Percentiles rank a stretch among this genome's conserved stretches.
These are phyloP conservation scores for Pelecanus crispus DNA, from an alignment of 2,113 vertebrate species.

Conservation along the genomic window DNA sequence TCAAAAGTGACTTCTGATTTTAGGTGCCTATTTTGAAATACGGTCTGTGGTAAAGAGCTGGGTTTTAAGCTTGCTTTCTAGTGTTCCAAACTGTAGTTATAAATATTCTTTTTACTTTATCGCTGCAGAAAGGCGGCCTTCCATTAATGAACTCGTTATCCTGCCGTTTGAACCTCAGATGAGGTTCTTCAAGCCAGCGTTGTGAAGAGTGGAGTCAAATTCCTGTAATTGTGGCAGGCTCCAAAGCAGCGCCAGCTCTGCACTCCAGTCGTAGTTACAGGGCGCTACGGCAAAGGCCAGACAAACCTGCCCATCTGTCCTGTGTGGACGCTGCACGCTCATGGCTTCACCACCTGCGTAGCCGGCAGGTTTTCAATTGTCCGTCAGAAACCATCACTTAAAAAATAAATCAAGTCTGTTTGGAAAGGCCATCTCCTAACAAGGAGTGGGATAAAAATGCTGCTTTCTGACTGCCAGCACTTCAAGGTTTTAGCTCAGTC, in stretches of 20 bases:
- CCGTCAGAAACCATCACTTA: background rate
- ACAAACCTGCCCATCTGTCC: background rate
- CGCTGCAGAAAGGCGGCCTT: background rate
- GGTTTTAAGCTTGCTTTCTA: background rate
- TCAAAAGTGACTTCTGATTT: background rate
- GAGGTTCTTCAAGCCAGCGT: background rate
- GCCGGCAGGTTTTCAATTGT: background rate
- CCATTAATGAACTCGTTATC: accelerated
- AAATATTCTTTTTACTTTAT: background rate
- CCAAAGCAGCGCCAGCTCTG: background rate
- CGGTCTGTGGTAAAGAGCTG: background rate
- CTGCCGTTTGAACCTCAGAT: background rate
- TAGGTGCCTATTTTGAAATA: background rate
- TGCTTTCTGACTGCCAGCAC: background rate
- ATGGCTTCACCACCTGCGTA: background rate
- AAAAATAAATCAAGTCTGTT: background rate
- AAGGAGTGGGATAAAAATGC: background rate
- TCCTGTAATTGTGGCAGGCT: background rate
- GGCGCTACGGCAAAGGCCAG: background rate
- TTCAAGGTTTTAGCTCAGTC: slow-evolving; percentile 33
- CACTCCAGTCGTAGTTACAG: background rate
- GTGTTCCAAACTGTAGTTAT: background rate
- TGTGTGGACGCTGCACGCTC: background rate
- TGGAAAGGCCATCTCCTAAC: background rate
- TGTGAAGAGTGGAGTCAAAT: background rate